These are phyloP conservation scores for Aporophyla lueneburgensis DNA, from an alignment of 2,888 invertebrate species.

Conservation along the genomic window DNA sequence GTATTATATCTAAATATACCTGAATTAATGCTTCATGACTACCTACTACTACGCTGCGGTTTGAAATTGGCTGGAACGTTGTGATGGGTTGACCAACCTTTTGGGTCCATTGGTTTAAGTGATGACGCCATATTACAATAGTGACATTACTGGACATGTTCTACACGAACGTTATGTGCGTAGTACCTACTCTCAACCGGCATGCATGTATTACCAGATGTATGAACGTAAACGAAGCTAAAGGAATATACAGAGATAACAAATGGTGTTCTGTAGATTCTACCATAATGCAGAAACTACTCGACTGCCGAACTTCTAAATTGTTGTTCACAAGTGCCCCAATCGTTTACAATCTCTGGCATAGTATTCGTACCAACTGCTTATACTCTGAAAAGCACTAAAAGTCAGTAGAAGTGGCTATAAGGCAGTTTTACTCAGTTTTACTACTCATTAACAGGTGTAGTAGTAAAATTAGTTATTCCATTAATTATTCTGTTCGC, in stretches of 20 bases:
- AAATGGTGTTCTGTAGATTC: too few species aligned
- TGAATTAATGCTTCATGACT: slow-evolving; percentile 8
- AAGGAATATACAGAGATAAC: too few species aligned
- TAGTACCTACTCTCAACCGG: too few species aligned
- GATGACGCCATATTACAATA: too few species aligned
- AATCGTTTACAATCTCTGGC: slow-evolving; percentile 16
- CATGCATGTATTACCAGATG: too few species aligned
- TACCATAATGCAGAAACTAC: too few species aligned
- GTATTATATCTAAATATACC: slow-evolving; percentile 13
- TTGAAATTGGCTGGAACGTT: slow-evolving; percentile 12
- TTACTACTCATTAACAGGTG: slow-evolving; percentile 10
- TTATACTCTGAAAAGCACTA: slow-evolving; percentile 35
- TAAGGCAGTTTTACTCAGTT: slow-evolving; percentile 21
- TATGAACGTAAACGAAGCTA: too few species aligned
- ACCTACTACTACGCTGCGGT: neutral
- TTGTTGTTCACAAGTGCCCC: neutral
- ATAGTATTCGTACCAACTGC: slow-evolving; percentile 25
- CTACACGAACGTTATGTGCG: too few species aligned
- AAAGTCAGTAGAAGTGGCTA: slow-evolving; percentile 33
- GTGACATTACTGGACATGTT: too few species aligned
- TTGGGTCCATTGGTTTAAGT: neutral
- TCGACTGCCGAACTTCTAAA: too few species aligned
- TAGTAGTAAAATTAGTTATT: slow-evolving; percentile 25
- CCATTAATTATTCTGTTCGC: slow-evolving; percentile 16
- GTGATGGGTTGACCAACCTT: slow-evolving; percentile 10